phyloP scores from a whole-genome alignment of 2,113 vertebrate genomes.

The Hemicordylus capensis region DNA sequence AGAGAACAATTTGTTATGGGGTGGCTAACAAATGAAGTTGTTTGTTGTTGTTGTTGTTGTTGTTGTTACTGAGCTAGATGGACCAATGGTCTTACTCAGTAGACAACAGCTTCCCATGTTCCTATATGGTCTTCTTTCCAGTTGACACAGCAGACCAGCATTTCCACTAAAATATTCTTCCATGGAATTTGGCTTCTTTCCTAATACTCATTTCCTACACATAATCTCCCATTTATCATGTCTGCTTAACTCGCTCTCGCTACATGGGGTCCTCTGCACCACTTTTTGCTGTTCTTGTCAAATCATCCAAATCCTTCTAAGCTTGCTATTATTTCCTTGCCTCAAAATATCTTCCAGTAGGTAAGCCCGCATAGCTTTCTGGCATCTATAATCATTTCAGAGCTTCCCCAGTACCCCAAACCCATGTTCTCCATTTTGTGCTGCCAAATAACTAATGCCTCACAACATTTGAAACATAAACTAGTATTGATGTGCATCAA shows the following conservation, averaged over 20 bases:
- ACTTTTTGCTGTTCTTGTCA: conserved; percentile 1
- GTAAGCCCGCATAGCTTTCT: conserved; percentile 8
- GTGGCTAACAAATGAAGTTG: too few relatives aligned
- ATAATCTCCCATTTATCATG: conserved; percentile 33
- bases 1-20: too few relatives aligned
- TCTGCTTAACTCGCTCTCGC: not conserved
- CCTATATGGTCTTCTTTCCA: not conserved
- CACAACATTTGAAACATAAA: not conserved
- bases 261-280: not conserved
- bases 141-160: not conserved
- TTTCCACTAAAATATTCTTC: not conserved
- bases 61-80: too few relatives aligned
- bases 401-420: conserved; percentile 20
- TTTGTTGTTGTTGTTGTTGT: too few relatives aligned
- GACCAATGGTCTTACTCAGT: too few relatives aligned
- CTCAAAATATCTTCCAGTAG: not conserved
- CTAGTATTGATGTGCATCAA: not conserved
- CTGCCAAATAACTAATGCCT: not conserved
- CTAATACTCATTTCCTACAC: conserved; percentile 19
- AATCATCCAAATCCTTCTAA: not conserved
- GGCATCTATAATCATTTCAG: conserved; percentile 40
- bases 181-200: conserved; percentile 20
- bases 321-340: not conserved
- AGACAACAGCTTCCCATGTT: too few relatives aligned
- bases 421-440: conserved; percentile 21